These are phyloP conservation scores for Lontra canadensis DNA, from an alignment of 2,113 vertebrate species.

Conservation along the genomic window DNA sequence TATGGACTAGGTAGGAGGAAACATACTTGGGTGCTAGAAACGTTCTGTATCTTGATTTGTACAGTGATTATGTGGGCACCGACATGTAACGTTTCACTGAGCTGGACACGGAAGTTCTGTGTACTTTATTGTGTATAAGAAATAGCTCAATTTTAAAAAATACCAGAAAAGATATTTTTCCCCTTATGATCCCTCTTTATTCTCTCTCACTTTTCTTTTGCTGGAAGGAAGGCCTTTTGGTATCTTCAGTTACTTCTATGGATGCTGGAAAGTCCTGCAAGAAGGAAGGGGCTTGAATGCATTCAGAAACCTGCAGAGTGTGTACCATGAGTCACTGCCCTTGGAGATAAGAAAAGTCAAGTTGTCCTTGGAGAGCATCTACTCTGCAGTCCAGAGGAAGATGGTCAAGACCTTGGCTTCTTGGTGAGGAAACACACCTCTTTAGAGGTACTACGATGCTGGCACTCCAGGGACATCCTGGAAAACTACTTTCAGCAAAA, in stretches of 20 bases:
- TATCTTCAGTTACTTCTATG: background rate
- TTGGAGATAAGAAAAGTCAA: background rate
- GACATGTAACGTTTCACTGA: background rate
- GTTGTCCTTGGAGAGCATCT: background rate
- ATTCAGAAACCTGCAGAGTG: background rate
- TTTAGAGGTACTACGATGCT: background rate
- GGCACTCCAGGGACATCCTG: background rate
- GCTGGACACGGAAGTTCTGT: background rate
- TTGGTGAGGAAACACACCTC: background rate
- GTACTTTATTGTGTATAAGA: background rate
- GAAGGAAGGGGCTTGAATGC: background rate
- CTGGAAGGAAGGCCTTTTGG: background rate
- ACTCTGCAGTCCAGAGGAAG: background rate
- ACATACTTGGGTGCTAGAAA: background rate
- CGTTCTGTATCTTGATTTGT: background rate
- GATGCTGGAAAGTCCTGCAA: background rate
- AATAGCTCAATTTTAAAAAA: background rate
- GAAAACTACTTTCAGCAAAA: background rate
- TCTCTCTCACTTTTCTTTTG: background rate
- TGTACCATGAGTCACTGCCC: background rate
- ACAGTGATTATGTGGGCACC: background rate
- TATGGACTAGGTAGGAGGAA: background rate
- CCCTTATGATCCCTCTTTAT: background rate
- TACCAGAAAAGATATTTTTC: background rate
- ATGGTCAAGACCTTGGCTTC: background rate